These are phyloP conservation scores for Vulpes ferrilata DNA, from an alignment of 2,113 vertebrate genomes.

Conservation along the genomic window DNA sequence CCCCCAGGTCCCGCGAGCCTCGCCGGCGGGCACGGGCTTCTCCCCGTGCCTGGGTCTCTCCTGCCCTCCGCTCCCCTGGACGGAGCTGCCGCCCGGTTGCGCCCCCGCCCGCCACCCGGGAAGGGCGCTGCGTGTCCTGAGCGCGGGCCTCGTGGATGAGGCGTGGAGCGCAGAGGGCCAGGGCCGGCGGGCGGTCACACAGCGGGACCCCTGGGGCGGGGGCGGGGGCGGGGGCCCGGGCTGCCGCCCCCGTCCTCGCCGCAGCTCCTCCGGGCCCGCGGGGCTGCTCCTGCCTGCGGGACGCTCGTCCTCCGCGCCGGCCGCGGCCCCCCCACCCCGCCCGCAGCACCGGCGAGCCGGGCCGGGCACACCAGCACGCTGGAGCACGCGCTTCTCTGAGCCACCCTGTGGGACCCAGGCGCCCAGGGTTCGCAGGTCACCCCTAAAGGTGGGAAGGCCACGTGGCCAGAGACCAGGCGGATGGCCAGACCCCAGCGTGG, in stretches of 20 bases:
- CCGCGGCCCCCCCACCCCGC: no score
- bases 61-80: background rate
- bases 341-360: background rate
- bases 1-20: background rate
- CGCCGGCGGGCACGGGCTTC: background rate
- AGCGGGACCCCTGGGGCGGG: background rate
- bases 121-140: background rate
- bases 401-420: background rate
- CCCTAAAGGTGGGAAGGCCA: background rate
- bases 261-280: accelerated
- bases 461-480: background rate
- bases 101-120: no score
- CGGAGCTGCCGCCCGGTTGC: no score
- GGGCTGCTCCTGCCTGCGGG: accelerated
- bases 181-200: accelerated
- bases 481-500: background rate
- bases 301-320: background rate
- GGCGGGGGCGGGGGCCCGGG: no score
- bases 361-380: background rate
- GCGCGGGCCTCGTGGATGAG: background rate
- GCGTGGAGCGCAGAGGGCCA: background rate
- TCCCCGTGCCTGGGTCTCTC: no score
- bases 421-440: background rate
- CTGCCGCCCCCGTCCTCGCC: background rate
- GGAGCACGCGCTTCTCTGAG: background rate